These are phyloP conservation scores for Gallinago media DNA, from an alignment of 2,113 vertebrate species.

Conservation along the genomic window DNA sequence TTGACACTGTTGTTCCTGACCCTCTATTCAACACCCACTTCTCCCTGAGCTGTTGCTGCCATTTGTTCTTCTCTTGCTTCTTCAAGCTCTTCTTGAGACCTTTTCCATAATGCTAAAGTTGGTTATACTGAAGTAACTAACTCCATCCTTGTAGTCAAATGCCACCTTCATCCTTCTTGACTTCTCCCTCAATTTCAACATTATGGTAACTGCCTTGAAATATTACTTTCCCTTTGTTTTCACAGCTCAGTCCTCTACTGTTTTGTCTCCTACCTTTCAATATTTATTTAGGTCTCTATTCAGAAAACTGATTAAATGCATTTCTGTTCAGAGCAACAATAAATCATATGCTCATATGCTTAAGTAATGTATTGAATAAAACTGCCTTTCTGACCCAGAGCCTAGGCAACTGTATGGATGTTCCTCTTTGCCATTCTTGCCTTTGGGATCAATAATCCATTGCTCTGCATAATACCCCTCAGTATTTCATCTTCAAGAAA, in stretches of 20 bases:
- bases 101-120: not conserved
- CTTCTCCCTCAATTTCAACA: not conserved
- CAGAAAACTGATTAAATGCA: not conserved
- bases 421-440: not conserved
- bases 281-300: not conserved
- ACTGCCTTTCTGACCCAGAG: not conserved
- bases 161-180: not conserved
- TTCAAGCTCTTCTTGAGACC: not conserved
- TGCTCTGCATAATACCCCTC: not conserved
- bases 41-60: not conserved
- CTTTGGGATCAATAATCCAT: not conserved
- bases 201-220: not conserved
- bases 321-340: not conserved
- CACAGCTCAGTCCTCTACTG: not conserved
- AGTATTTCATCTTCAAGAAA: not conserved
- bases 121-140: not conserved
- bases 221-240: not conserved
- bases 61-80: not conserved
- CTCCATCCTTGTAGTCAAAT: not conserved
- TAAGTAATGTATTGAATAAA: not conserved
- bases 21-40: not conserved
- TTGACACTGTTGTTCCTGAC: not conserved
- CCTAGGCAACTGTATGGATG: not conserved
- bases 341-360: not conserved
- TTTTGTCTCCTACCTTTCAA: not conserved